phyloP scores from a whole-genome alignment of 2,888 invertebrate genomes.

The Ecdyonurus torrentis region DNA sequence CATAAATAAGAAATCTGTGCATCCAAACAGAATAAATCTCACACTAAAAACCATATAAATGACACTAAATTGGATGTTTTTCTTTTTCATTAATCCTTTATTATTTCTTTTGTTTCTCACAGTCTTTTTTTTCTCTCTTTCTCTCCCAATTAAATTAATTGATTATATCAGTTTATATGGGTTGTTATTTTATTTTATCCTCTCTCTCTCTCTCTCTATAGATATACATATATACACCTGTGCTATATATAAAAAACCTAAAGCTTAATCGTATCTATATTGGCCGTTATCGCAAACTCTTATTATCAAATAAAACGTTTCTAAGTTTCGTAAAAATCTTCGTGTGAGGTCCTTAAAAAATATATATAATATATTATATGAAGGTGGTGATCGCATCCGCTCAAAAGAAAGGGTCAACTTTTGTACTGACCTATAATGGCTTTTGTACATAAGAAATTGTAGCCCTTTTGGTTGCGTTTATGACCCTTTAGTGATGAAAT shows the following conservation, averaged over 20 bases:
- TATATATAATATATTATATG: no score
- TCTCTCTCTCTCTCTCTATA: no score
- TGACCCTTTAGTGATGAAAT: neutral
- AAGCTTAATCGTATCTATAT: neutral
- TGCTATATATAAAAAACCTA: neutral
- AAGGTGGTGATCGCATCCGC: neutral
- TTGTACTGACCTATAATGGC: neutral
- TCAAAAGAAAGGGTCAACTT: neutral
- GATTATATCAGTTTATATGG: neutral
- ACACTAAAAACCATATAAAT: no score
- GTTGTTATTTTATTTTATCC: neutral
- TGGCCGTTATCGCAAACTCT: neutral
- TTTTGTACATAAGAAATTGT: neutral
- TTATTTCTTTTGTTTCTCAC: neutral
- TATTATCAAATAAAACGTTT: neutral
- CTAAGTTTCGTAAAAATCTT: neutral
- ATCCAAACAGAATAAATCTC: no score
- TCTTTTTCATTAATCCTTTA: no score
- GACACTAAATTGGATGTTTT: no score
- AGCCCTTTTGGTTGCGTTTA: neutral
- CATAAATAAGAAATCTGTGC: no score
- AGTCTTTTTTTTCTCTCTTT: neutral
- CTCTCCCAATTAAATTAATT: neutral
- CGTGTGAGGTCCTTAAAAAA: neutral
- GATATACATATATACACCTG: no score